Evolutionary conservation across 2,888 invertebrate species (phyloP).

Genomic region (Diplazon laetatorius): DNA sequence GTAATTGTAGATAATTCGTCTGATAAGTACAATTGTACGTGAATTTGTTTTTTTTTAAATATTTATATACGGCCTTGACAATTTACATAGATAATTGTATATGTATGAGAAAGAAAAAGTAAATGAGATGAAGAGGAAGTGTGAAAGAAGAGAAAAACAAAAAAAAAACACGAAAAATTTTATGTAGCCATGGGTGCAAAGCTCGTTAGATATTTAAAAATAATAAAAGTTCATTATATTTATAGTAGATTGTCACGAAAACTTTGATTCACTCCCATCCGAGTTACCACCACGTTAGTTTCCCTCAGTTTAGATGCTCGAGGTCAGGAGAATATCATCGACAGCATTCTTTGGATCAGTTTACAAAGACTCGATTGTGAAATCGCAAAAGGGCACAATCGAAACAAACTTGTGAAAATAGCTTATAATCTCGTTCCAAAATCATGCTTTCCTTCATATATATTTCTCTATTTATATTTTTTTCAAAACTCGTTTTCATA

Average conservation of each 20-base stretch:
- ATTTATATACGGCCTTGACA: slow-evolving; percentile 54
- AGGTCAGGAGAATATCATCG: no score
- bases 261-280: not conserved
- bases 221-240: slow-evolving; percentile 54
- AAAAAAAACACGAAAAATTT: slow-evolving; percentile 41
- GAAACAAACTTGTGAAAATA: no score
- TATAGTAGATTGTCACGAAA: not conserved
- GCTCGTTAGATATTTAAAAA: slow-evolving; percentile 51
- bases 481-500: no score
- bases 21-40: slow-evolving; percentile 47
- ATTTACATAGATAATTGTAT: slow-evolving; percentile 36
- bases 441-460: no score
- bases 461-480: no score
- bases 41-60: no score
- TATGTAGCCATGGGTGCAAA: slow-evolving; percentile 41
- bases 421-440: no score
- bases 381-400: no score
- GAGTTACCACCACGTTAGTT: no score
- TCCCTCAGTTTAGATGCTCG: no score
- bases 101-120: slow-evolving; percentile 16
- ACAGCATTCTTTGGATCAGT: no score
- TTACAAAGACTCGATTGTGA: no score
- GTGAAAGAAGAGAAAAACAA: slow-evolving; percentile 48
- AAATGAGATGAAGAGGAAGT: slow-evolving; percentile 1
- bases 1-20: slow-evolving; percentile 46